Evolutionary conservation across 2,113 vertebrate species (phyloP).

Genomic region (Morone saxatilis): DNA sequence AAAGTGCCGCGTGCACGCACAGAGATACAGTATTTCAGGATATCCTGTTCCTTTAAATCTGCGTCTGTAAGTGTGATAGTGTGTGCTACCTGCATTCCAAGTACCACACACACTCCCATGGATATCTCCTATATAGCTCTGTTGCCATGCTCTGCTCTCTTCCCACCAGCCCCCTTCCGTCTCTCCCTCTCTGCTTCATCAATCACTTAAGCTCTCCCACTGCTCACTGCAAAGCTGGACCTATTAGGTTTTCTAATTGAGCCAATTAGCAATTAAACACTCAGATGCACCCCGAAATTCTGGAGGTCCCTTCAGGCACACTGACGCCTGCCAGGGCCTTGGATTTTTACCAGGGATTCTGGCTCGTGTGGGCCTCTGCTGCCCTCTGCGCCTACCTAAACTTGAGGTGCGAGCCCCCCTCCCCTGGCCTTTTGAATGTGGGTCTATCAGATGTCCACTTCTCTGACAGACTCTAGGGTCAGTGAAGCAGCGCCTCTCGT

Average conservation of each 20-base stretch:
- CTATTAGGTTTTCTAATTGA: constrained; percentile 69
- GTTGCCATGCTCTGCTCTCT: constrained; percentile 28
- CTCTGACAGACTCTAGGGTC: constrained; percentile 14
- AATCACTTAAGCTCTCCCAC: constrained; percentile 68
- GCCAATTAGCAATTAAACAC: constrained; percentile 78
- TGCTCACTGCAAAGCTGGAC: constrained; percentile 61
- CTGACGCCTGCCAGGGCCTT: constrained; percentile 37
- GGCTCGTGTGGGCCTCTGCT: not conserved
- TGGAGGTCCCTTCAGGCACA: constrained; percentile 51
- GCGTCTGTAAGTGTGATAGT: constrained; percentile 9
- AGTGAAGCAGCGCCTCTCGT: not conserved
- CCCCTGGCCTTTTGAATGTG: not conserved
- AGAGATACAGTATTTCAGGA: constrained; percentile 8
- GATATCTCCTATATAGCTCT: constrained; percentile 2
- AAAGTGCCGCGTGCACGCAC: not conserved
- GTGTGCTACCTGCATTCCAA: constrained; percentile 14
- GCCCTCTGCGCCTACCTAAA: not conserved
- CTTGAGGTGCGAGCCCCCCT: constrained; percentile 3
- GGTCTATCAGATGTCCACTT: constrained; percentile 36
- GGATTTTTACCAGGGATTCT: constrained; percentile 35
- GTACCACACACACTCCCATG: not conserved
- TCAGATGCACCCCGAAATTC: constrained; percentile 69
- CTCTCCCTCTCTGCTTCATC: constrained; percentile 64
- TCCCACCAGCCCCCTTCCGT: constrained; percentile 5
- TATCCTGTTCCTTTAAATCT: constrained; percentile 34